Evolutionary conservation across 2,797 vertebrate species (phyloP).

Genomic region (Agapornis canus): DNA sequence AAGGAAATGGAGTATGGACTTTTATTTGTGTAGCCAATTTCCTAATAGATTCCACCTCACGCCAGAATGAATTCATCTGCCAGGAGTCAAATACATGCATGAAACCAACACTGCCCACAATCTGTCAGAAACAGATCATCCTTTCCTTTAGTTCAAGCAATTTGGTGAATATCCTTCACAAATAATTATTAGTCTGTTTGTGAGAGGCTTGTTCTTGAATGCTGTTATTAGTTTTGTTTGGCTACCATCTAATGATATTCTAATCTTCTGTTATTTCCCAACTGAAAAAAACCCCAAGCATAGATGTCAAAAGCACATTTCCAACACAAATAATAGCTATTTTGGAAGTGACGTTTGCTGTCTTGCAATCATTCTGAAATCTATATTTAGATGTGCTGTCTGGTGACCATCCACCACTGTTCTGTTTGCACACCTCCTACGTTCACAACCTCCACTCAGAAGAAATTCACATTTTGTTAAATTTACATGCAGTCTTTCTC

Average conservation of each 20-base stretch:
- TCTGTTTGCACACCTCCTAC: background rate
- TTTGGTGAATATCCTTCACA: background rate
- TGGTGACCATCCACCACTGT: background rate
- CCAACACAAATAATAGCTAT: background rate
- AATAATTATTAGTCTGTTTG: background rate
- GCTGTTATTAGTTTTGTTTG: background rate
- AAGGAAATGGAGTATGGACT: conserved; percentile 43
- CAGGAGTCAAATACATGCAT: background rate
- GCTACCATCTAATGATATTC: background rate
- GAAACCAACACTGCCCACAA: background rate
- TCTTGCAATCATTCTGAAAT: background rate
- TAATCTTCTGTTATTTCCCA: background rate
- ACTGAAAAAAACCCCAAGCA: background rate
- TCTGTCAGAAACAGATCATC: background rate
- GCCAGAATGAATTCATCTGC: background rate
- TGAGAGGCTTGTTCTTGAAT: background rate
- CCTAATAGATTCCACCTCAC: background rate
- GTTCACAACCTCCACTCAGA: background rate
- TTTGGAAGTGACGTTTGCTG: background rate
- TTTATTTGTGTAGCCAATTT: conserved; percentile 1
- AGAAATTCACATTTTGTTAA: background rate
- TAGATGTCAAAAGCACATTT: background rate
- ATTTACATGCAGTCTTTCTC: background rate
- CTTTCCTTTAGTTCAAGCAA: background rate
- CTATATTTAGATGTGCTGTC: background rate